Evolutionary conservation across 2,797 vertebrate genomes (phyloP).

Genomic region (Epinephelus awoara): DNA sequence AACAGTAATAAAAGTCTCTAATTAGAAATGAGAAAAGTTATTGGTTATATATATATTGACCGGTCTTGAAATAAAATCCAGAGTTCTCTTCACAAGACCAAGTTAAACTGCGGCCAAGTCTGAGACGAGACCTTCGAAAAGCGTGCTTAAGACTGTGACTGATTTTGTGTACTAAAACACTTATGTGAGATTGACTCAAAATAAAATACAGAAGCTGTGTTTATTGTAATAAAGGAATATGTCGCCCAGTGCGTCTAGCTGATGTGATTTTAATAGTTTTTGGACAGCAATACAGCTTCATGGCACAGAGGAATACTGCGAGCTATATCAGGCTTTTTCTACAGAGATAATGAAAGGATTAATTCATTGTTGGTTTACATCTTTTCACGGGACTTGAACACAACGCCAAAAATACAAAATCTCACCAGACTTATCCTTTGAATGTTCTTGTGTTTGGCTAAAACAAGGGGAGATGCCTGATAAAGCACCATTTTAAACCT

Average conservation of each 20-base stretch:
- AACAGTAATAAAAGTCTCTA: too few relatives aligned
- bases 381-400: background rate
- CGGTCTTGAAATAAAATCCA: too few relatives aligned
- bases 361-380: background rate
- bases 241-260: background rate
- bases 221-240: constrained; percentile 17
- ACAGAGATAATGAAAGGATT: background rate
- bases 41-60: too few relatives aligned
- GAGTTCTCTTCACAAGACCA: too few relatives aligned
- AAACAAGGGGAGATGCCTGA: constrained; percentile 10
- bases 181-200: background rate
- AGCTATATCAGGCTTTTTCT: background rate
- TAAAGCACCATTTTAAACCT: constrained; percentile 29
- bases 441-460: constrained; percentile 10
- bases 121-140: too few relatives aligned
- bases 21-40: too few relatives aligned
- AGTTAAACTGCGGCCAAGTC: too few relatives aligned
- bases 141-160: too few relatives aligned
- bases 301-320: background rate
- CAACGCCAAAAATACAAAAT: background rate
- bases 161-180: too few relatives aligned
- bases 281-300: constrained; percentile 8
- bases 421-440: background rate
- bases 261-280: constrained; percentile 15
- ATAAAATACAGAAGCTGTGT: background rate